Conservation (phyloP, 2,113 vertebrate genomes). For the Rutilus rutilus region DNA sequence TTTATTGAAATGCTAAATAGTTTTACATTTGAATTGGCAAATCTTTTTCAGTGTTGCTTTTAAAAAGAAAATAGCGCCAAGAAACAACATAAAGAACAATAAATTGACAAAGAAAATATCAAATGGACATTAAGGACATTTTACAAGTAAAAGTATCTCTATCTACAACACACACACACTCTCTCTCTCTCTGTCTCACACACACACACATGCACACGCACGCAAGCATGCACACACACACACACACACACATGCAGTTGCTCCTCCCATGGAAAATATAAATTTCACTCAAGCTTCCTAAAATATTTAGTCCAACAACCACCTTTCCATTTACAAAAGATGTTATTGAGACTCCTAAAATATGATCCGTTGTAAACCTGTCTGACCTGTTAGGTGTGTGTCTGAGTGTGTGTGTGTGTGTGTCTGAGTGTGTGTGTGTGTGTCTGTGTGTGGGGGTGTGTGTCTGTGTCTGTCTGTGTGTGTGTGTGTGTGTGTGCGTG, state of each 20-base stretch:
- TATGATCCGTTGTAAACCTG: not conserved
- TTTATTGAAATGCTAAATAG: not conserved
- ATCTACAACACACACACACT: too few species aligned
- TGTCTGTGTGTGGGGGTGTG: too few species aligned
- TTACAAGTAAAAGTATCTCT: too few species aligned
- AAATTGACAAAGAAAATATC: too few species aligned
- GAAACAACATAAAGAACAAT: not conserved
- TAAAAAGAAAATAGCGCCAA: not conserved
- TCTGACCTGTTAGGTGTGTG: not conserved
- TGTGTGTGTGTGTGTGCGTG: too few species aligned
- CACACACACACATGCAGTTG: not conserved
- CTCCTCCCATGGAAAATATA: not conserved
- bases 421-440: not conserved
- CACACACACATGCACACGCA: too few species aligned
- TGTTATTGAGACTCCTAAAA: slow-evolving; percentile 20
- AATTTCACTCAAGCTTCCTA: slow-evolving; percentile 7
- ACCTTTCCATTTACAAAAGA: slow-evolving; percentile 26
- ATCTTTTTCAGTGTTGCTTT: not conserved
- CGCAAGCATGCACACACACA: not conserved
- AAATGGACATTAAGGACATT: too few species aligned
- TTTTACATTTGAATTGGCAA: not conserved
- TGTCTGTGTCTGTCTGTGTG: too few species aligned
- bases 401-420: not conserved
- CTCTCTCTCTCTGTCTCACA: too few species aligned
- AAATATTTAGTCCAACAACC: slow-evolving; percentile 35